Evolutionary conservation across 2,888 invertebrate species (phyloP).

Genomic region (Monochamus alternatus): DNA sequence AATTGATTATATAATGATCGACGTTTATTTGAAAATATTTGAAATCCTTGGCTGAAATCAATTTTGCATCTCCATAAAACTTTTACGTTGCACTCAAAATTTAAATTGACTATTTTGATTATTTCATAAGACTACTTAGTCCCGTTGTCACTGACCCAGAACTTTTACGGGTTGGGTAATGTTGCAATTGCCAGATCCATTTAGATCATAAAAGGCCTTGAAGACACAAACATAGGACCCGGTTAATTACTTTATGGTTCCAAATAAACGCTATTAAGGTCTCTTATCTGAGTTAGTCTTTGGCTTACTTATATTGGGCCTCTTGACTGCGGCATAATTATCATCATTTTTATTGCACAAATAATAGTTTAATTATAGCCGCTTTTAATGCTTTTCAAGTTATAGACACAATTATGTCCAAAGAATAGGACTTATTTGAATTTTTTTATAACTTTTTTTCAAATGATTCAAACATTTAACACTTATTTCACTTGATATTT

Average conservation of each 20-base stretch:
- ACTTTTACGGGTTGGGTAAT: conserved; percentile 25
- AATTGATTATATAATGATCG: no score
- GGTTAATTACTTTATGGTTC: conserved; percentile 22
- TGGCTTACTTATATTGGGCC: neutral
- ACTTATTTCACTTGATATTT: no score
- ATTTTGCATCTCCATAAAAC: neutral
- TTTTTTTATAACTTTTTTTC: no score
- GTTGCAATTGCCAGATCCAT: neutral
- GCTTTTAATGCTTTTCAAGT: no score
- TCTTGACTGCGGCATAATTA: neutral
- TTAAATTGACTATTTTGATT: neutral
- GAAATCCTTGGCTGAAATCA: neutral
- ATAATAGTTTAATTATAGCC: neutral
- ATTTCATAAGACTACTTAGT: neutral
- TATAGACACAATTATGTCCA: no score
- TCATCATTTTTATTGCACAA: neutral
- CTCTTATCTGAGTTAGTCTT: conserved; percentile 4
- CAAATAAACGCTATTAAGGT: conserved; percentile 13
- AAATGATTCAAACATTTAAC: no score
- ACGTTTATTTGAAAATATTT: neutral
- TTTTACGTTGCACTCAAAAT: no score
- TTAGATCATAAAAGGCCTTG: conserved; percentile 17
- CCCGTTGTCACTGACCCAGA: conserved; percentile 16
- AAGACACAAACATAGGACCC: conserved; percentile 3
- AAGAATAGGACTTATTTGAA: no score